Conservation (phyloP, 2,797 vertebrate genomes). For the Brotula barbata region DNA sequence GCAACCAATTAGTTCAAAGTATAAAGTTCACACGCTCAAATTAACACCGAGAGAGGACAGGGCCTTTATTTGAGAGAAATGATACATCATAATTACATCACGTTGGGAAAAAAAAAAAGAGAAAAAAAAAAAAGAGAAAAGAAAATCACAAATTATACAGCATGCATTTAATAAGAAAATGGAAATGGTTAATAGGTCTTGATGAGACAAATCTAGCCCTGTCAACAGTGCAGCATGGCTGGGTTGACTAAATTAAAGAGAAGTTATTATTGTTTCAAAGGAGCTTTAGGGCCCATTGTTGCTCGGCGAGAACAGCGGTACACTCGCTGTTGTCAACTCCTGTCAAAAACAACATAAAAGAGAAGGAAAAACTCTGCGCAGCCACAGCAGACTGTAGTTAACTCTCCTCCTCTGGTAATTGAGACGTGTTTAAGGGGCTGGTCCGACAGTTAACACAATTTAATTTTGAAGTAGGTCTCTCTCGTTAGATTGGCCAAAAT, state of each 20-base stretch:
- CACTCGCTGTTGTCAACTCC: not conserved
- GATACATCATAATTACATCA: conserved; percentile 80
- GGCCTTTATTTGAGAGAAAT: conserved; percentile 78
- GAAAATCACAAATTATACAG: conserved; percentile 74
- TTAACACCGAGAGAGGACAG: conserved; percentile 77
- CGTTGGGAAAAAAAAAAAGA: conserved; percentile 59
- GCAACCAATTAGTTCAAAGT: conserved; percentile 83
- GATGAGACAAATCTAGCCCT: conserved; percentile 74
- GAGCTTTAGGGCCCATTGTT: conserved; percentile 60
- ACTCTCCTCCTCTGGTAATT: conserved; percentile 63
- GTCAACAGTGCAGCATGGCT: conserved; percentile 56
- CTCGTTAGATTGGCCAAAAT: conserved; percentile 62
- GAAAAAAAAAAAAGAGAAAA: no score
- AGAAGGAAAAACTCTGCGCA: not conserved
- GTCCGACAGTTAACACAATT: conserved; percentile 57
- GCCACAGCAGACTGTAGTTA: conserved; percentile 54
- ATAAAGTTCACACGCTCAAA: conserved; percentile 81
- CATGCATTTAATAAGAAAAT: conserved; percentile 79
- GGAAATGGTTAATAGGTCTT: conserved; percentile 76
- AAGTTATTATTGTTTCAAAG: conserved; percentile 71
- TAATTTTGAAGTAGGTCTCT: conserved; percentile 58
- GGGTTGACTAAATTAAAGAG: conserved; percentile 69
- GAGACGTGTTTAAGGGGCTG: conserved; percentile 59
- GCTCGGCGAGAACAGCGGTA: conserved; percentile 35
- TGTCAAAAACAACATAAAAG: conserved; percentile 25